These are phyloP conservation scores for Porites evermanni DNA, from an alignment of 92 coral and sea anemone genomes.

Conservation along the genomic window DNA sequence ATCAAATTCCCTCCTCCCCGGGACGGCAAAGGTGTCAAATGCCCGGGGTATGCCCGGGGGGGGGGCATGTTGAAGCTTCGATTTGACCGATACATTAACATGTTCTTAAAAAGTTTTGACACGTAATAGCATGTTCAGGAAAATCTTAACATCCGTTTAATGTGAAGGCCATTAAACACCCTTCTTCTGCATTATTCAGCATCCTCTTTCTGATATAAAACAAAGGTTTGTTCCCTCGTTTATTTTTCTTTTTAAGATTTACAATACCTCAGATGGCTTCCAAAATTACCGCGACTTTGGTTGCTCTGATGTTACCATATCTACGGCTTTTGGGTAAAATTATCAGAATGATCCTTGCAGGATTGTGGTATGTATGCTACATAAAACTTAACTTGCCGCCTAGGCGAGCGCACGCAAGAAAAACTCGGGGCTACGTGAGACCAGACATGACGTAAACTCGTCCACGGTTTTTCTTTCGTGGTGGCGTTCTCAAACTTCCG, in stretches of 20 bases:
- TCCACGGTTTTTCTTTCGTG: too few species aligned
- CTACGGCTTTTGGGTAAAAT: neutral
- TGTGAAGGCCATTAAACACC: neutral
- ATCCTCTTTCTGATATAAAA: too few species aligned
- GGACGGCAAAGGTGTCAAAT: too few species aligned
- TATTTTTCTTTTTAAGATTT: slow-evolving; percentile 3
- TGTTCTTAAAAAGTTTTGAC: too few species aligned
- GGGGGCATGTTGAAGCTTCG: too few species aligned
- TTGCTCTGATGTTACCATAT: neutral
- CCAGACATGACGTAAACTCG: neutral
- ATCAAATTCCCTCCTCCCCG: too few species aligned
- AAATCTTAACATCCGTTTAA: neutral
- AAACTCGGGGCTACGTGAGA: neutral
- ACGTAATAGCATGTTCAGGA: too few species aligned
- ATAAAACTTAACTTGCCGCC: neutral
- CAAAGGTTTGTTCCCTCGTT: neutral
- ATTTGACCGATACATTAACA: too few species aligned
- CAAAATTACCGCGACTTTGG: neutral
- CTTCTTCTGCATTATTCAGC: neutral
- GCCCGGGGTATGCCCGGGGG: too few species aligned
- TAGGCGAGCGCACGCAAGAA: neutral
- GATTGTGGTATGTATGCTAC: slow-evolving; percentile 7
- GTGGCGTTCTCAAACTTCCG: too few species aligned
- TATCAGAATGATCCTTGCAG: neutral
- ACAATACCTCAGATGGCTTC: slow-evolving; percentile 18